Evolutionary conservation across 2,888 invertebrate genomes (phyloP), one percentile per base, ranked within the genome.

Genomic region (Pseudococcus longispinus): DNA sequence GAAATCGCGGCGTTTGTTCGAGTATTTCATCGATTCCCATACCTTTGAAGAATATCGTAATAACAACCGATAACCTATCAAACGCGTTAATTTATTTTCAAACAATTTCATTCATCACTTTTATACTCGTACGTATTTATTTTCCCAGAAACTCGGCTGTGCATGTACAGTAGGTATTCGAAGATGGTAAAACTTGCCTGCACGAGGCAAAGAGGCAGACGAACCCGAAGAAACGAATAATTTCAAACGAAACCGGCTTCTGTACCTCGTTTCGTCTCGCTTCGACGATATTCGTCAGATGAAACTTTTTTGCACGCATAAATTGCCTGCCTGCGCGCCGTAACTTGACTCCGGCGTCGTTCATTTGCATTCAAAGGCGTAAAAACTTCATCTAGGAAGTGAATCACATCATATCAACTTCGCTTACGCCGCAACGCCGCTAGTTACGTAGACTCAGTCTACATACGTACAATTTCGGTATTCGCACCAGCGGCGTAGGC

Each of bases 341-440:
- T 26, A 65, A 65, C 23, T 65, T 23, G 51, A 51, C 51, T 51
- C 51, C 15, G 9, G 37, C 37, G 37, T 37, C 51, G 65, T 65
- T 65, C 65, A 65, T 65, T 65, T 65, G 65, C 65, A 65, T 65
- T 65, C 65, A 65, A 65, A 65, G 65, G 65, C 65, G 65, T 65
- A 65, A 65, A 65, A 65, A 65, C 65, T 26, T 65, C 65, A 65
- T 26, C 26, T 65, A 65, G 65, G 65, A 26, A 65, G 20, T 65
- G 65, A 65, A 65, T 65, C 65, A 26, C 65, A 65, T 65, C 65
- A 26, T 65, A 65, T 26, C 65, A 65, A 65, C 65, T 65, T 65
- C 26, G 26, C 65, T 26, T 65, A 51, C 51, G 51, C 51, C 51
- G 51, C 51, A 18, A 51, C 51, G 51, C 51, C 51, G 51, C 51